Evolutionary conservation across 37 sponge, comb jelly and placozoan genomes (phyloP).

Genomic region (Diacarnus erythraeanus): DNA sequence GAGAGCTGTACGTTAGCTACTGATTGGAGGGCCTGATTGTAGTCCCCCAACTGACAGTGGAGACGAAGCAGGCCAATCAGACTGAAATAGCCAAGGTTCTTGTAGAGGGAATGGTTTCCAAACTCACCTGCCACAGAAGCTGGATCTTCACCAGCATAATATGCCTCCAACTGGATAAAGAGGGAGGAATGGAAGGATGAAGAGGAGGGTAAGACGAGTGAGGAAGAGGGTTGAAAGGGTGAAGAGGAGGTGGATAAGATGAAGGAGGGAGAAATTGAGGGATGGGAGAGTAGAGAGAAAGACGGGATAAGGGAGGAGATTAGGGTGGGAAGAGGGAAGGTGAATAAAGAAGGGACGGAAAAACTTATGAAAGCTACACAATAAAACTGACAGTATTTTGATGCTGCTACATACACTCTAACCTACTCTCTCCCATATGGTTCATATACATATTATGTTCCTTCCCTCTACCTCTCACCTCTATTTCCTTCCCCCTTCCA

Average conservation of each 20-base stretch:
- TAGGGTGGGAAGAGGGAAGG: not conserved
- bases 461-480: not conserved
- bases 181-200: not conserved
- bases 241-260: not conserved
- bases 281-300: not conserved
- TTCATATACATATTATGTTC: not conserved
- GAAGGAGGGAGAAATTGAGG: not conserved
- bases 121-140: constrained; percentile 73
- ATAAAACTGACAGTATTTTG: too few species aligned
- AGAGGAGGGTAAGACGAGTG: not conserved
- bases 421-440: too few species aligned
- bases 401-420: too few species aligned
- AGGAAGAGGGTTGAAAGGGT: not conserved
- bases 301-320: not conserved
- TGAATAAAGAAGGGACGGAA: not conserved
- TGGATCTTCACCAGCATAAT: constrained; percentile 67
- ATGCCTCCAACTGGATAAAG: not conserved
- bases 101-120: constrained; percentile 89
- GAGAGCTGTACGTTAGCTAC: constrained; percentile 72
- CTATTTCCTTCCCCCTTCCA: too few species aligned
- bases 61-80: constrained; percentile 88
- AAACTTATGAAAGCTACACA: not conserved
- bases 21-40: constrained; percentile 80
- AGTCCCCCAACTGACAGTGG: constrained; percentile 95
- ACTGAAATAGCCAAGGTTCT: constrained; percentile 94